Evolutionary conservation across 2,113 vertebrate genomes (phyloP).

Genomic region (Heliornis fulica): DNA sequence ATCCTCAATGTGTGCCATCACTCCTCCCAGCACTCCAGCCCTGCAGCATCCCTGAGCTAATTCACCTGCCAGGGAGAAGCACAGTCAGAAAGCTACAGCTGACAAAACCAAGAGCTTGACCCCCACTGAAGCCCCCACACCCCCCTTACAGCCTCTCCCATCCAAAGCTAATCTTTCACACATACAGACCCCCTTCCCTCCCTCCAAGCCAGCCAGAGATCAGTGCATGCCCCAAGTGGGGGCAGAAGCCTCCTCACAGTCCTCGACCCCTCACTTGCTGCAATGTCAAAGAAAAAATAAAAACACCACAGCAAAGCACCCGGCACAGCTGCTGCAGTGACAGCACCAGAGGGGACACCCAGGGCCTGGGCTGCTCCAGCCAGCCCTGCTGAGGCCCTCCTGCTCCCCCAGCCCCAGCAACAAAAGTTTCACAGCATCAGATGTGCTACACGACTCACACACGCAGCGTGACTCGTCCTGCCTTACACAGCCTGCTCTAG

Average conservation of each 20-base stretch:
- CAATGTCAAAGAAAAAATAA: conserved; percentile 34
- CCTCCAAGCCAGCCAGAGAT: background rate
- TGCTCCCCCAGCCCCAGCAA: background rate
- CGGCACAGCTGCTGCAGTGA: background rate
- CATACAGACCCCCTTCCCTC: background rate
- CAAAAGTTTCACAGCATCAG: background rate
- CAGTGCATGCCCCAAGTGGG: accelerated
- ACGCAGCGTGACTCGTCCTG: background rate
- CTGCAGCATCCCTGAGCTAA: background rate
- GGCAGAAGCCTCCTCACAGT: background rate
- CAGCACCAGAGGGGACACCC: accelerated
- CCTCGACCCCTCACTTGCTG: background rate
- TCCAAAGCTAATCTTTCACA: background rate
- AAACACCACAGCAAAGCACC: no score
- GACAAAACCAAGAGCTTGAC: background rate
- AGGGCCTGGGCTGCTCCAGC: background rate
- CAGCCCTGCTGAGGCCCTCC: no score
- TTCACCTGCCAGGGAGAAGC: background rate
- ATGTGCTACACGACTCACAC: background rate
- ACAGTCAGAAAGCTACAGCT: background rate
- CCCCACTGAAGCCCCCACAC: background rate
- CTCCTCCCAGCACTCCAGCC: background rate
- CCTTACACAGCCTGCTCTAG: background rate
- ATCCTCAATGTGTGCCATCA: background rate
- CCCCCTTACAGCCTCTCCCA: background rate